phyloP scores from a whole-genome alignment of 2,888 invertebrate species.

The Ectemnius lituratus region DNA sequence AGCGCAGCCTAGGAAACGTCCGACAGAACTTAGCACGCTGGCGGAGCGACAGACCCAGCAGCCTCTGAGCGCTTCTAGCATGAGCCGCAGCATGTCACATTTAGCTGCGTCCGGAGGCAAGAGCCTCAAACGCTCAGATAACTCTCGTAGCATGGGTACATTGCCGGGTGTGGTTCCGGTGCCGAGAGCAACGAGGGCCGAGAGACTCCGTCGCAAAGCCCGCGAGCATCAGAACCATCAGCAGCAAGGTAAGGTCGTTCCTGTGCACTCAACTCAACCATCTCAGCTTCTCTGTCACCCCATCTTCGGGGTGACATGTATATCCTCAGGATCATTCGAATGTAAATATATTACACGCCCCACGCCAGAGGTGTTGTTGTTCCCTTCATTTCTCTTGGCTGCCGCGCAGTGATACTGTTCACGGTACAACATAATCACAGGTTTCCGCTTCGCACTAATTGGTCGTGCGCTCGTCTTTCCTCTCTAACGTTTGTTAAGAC shows the following conservation, averaged over 20 bases:
- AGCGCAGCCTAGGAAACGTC: conserved; percentile 84
- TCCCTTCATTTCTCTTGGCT: background rate
- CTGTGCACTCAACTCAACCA: conserved; percentile 67
- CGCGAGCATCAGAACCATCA: conserved; percentile 72
- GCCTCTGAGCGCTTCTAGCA: conserved; percentile 77
- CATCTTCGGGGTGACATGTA: too few species aligned
- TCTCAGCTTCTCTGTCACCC: background rate
- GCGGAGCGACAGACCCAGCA: conserved; percentile 69
- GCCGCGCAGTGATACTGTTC: too few species aligned
- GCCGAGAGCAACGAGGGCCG: conserved; percentile 74
- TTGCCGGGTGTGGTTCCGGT: conserved; percentile 71
- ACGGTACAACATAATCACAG: conserved; percentile 9
- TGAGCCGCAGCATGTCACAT: conserved; percentile 87
- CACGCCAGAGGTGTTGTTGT: conserved; percentile 3
- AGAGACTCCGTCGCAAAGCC: conserved; percentile 75
- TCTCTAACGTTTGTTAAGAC: conserved; percentile 4
- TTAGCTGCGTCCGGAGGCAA: conserved; percentile 78
- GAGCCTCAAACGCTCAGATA: conserved; percentile 75
- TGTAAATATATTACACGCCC: conserved; percentile 20
- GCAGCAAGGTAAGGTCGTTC: conserved; percentile 72
- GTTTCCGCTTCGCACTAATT: conserved; percentile 36
- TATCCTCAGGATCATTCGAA: too few species aligned
- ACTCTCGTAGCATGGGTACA: conserved; percentile 77
- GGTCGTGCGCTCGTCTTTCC: conserved; percentile 15
- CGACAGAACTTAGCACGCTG: conserved; percentile 69